Evolutionary conservation across 1,140 invertebrate species (phyloP).

Genomic region (Cotesia chilonis): DNA sequence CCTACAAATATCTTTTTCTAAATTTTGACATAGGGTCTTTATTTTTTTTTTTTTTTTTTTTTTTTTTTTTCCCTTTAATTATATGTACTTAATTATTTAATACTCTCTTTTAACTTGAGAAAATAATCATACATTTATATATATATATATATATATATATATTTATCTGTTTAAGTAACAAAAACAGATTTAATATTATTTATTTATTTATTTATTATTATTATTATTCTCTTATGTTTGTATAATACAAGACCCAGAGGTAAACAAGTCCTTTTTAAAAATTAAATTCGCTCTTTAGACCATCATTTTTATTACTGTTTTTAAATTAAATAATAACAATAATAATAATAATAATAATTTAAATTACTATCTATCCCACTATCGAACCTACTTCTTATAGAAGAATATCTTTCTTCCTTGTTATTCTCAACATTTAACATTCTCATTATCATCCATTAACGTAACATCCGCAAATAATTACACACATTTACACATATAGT

Average conservation of each 20-base stretch:
- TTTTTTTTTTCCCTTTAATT: not conserved
- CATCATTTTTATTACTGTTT: not conserved
- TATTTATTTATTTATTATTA: not conserved
- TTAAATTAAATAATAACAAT: not conserved
- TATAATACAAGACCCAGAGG: slow-evolving; percentile 2
- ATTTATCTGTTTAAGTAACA: not conserved
- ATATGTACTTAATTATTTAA: not conserved
- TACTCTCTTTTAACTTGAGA: not conserved
- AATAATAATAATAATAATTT: not conserved
- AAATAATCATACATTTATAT: slow-evolving; percentile 8
- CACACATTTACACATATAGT: not conserved
- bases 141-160: not conserved
- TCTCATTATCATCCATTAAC: not conserved
- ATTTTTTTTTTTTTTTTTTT: not conserved
- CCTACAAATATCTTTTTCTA: not conserved
- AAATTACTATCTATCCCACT: slow-evolving; percentile 15
- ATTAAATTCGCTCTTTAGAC: slow-evolving; percentile 23
- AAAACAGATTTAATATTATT: not conserved
- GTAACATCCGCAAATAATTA: too few relatives aligned
- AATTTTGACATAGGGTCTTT: not conserved
- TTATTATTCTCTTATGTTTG: not conserved
- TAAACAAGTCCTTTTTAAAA: slow-evolving; percentile 11
- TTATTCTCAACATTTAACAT: slow-evolving; percentile 5
- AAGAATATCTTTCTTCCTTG: slow-evolving; percentile 17
- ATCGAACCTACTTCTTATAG: slow-evolving; percentile 32